Evolutionary conservation across 1,140 invertebrate species (phyloP).

Genomic region (Tetranychus cinnabarinus): DNA sequence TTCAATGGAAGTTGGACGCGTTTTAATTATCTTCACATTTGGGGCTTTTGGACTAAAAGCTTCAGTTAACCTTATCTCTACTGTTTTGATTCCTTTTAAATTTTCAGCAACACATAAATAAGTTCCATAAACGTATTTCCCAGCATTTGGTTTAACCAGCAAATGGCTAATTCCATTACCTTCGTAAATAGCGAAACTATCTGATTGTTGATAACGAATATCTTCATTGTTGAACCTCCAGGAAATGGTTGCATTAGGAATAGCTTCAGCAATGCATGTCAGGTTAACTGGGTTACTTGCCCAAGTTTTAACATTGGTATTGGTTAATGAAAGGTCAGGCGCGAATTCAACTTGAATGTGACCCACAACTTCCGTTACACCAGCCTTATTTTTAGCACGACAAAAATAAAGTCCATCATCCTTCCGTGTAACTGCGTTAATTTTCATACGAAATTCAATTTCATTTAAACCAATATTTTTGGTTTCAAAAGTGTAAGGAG

Average conservation of each 20-base stretch:
- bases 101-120: not conserved
- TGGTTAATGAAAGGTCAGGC: slow-evolving; percentile 7
- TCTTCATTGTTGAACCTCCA: slow-evolving; percentile 35
- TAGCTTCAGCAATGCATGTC: slow-evolving; percentile 60
- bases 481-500: not conserved
- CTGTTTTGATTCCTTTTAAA: not conserved
- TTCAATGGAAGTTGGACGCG: not conserved
- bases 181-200: slow-evolving; percentile 23
- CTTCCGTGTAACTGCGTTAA: slow-evolving; percentile 23
- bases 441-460: not conserved
- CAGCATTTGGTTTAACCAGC: not conserved
- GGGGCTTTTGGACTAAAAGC: not conserved
- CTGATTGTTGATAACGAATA: slow-evolving; percentile 18
- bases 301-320: slow-evolving; percentile 42
- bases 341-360: slow-evolving; percentile 23
- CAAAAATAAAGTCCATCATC: slow-evolving; percentile 77
- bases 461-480: not conserved
- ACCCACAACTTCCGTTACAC: slow-evolving; percentile 23
- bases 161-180: not conserved
- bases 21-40: not conserved
- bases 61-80: not conserved
- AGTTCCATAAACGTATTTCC: not conserved
- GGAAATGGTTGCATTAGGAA: slow-evolving; percentile 70
- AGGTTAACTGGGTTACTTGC: slow-evolving; percentile 49
- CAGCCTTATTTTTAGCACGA: slow-evolving; percentile 41